Evolutionary conservation across 1,140 invertebrate species (phyloP).

Genomic region (Trichomalopsis sarcophagae): DNA sequence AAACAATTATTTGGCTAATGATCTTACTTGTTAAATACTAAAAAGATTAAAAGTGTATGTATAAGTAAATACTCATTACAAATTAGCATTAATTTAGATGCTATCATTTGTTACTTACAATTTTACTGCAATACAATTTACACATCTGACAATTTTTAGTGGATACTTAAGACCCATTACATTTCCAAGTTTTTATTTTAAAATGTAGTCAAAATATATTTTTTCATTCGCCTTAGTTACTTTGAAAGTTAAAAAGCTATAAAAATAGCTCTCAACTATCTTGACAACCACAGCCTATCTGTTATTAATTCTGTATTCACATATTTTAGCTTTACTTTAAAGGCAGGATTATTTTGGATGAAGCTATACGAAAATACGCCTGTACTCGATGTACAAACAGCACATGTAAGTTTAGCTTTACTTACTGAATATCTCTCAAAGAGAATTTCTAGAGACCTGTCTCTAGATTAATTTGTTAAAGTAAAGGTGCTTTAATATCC

Average conservation of each 20-base stretch:
- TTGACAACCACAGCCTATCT: conserved; percentile 72
- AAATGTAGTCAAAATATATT: conserved; percentile 74
- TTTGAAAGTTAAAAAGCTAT: conserved; percentile 72
- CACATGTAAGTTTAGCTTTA: conserved; percentile 32
- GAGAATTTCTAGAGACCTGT: not conserved
- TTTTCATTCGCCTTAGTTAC: conserved; percentile 67
- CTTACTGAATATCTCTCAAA: not conserved
- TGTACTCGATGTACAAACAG: conserved; percentile 29
- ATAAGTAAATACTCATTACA: conserved; percentile 10
- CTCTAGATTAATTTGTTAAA: not conserved
- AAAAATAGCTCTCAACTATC: conserved; percentile 73
- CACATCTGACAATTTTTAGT: conserved; percentile 48
- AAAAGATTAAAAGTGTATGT: not conserved
- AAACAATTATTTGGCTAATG: not conserved
- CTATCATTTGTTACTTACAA: conserved; percentile 50
- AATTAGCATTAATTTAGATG: conserved; percentile 6
- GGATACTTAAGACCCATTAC: conserved; percentile 18
- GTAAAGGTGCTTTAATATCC: not conserved
- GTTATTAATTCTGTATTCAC: conserved; percentile 66
- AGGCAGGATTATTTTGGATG: conserved; percentile 72
- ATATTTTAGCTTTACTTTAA: conserved; percentile 65
- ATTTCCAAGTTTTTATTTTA: conserved; percentile 54
- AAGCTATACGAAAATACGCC: conserved; percentile 59
- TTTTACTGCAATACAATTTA: conserved; percentile 49
- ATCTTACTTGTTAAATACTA: conserved; percentile 12